Base-by-base conservation (phyloP, 1,140 invertebrate genomes). In the Archivesica marissinica region DNA sequence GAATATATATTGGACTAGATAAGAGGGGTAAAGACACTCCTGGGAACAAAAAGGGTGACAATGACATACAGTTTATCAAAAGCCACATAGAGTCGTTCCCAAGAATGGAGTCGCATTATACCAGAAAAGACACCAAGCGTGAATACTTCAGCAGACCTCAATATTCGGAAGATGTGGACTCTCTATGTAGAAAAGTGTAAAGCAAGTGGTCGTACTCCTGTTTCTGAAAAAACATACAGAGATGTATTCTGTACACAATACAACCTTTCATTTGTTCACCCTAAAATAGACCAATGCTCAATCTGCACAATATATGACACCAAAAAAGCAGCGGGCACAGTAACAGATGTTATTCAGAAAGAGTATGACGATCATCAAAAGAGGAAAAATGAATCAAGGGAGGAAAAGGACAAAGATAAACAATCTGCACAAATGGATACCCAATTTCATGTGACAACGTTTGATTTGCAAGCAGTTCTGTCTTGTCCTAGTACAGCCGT, bases 381-480 rank as follows among this genome's bases (percentile, higher is more conserved):
- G 17, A 54, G 30, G 39, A 78, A 78, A 61, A 54, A 9, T 11
- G 39, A 44, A 39, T 52, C 75, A 9, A 11, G 75, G 38, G 75
- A 78, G 44, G 75, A 78, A 44, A 78, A 61, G 23, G 35, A 15
- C 7, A 38, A 39, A 39, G 75, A 78, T 56, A 78, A 78, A 78
- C 33, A 59, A 39, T 61, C 17, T 20, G 35, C 75, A 4, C 35
- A 78, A 41, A 11, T 0, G n/a, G 39, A 78, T 25, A 61, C 38
- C 7, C n/a, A 17, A 13, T 39, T 41, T 38, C 11, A 28, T 78
- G 75, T 78, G 1, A 74, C 72, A 50, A 41, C 72, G 33, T 85
- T 85, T 77, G 82, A 77, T 47, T 25, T 77, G 11, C 59, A 77
- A 39, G 70, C 82, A 20, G 82, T 85, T 0, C 47, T 85, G 2